phyloP scores from a whole-genome alignment of 2,113 vertebrate genomes.

The Xenopus borealis region DNA sequence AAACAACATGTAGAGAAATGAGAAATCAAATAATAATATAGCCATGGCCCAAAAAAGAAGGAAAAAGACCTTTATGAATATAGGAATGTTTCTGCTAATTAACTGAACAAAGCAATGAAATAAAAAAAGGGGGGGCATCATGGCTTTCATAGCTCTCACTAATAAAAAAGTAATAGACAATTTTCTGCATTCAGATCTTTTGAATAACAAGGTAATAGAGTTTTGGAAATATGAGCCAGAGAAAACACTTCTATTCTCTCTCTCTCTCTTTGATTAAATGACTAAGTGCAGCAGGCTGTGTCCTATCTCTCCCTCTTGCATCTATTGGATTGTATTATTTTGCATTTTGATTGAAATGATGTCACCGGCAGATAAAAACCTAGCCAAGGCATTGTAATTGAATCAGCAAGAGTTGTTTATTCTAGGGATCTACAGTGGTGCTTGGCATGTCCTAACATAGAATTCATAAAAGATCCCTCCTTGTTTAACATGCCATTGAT shows the following conservation, averaged over 20 bases:
- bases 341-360: slow-evolving; percentile 99
- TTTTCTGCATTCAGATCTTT: slow-evolving; percentile 77
- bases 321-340: slow-evolving; percentile 97
- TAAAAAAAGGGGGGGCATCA: slow-evolving; percentile 53
- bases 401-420: slow-evolving; percentile 93
- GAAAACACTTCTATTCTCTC: slow-evolving; percentile 62
- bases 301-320: slow-evolving; percentile 88
- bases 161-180: slow-evolving; percentile 82
- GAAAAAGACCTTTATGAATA: too few relatives aligned
- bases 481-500: slow-evolving; percentile 91
- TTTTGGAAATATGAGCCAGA: slow-evolving; percentile 83
- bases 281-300: slow-evolving; percentile 89
- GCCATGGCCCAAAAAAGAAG: slow-evolving; percentile 51
- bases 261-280: slow-evolving; percentile 81
- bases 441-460: slow-evolving; percentile 85
- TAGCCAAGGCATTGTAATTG: slow-evolving; percentile 87
- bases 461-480: slow-evolving; percentile 91
- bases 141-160: slow-evolving; percentile 78
- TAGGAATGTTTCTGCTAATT: slow-evolving; percentile 83
- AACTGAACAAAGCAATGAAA: slow-evolving; percentile 72
- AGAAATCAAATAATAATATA: too few relatives aligned
- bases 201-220: slow-evolving; percentile 88
- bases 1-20: too few relatives aligned
- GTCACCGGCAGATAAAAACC: slow-evolving; percentile 91
- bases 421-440: slow-evolving; percentile 84